phyloP scores from a whole-genome alignment of 2,888 invertebrate genomes.

The Dynastes tityus region DNA sequence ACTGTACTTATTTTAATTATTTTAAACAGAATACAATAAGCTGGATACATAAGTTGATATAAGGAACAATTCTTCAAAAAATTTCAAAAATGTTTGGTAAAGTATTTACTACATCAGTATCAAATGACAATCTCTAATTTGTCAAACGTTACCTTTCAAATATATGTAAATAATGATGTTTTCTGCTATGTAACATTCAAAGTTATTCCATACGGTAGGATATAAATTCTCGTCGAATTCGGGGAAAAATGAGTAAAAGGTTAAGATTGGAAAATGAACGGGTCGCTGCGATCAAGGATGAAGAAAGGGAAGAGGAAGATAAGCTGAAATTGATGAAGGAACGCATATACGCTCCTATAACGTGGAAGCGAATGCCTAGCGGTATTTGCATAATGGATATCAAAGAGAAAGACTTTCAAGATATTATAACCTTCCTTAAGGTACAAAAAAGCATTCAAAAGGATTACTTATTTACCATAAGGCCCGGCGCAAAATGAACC shows the following conservation, averaged over 20 bases:
- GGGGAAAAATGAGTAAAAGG: constrained; percentile 63
- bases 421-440: constrained; percentile 62
- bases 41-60: no score
- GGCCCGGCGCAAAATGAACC: no score
- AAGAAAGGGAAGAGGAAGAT: constrained; percentile 64
- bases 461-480: not conserved
- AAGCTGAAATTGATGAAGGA: constrained; percentile 61
- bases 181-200: no score
- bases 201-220: no score
- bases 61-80: no score
- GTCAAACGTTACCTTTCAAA: no score
- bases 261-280: constrained; percentile 64
- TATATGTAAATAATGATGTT: no score
- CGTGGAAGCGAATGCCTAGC: constrained; percentile 63
- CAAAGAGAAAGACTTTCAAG: constrained; percentile 61
- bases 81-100: no score
- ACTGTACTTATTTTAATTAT: no score
- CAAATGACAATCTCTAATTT: no score
- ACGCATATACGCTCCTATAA: constrained; percentile 63
- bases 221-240: not conserved
- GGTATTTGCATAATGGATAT: constrained; percentile 66
- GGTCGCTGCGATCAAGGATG: constrained; percentile 61
- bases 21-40: no score
- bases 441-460: constrained; percentile 52
- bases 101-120: no score